Percentiles rank a stretch among this genome's conserved stretches.
Conservation (phyloP, 2,113 vertebrate genomes). For the Psammodynastes pulverulentus region DNA sequence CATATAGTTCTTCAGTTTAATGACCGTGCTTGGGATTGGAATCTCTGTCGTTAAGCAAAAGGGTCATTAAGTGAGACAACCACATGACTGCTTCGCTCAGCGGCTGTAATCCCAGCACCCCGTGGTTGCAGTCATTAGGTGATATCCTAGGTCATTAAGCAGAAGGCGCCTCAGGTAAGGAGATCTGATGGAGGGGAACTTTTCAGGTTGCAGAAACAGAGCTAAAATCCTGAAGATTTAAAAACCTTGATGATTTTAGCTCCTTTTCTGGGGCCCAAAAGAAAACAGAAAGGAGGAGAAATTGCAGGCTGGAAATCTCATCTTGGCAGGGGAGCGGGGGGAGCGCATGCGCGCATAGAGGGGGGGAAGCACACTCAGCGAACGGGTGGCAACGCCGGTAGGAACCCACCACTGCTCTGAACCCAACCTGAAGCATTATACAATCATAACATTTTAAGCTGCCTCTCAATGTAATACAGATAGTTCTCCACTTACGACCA, state of each 20-base stretch:
- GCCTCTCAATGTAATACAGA: no score
- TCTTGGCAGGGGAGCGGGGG: no score
- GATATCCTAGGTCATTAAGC: neutral
- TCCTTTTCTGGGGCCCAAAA: neutral
- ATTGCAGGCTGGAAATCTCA: neutral
- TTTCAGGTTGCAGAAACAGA: neutral
- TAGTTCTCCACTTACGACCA: no score
- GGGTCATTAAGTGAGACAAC: neutral
- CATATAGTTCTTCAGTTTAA: neutral
- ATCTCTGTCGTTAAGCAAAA: neutral
- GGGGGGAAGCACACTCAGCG: no score
- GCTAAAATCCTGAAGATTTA: neutral
- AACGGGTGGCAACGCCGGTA: no score
- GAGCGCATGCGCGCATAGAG: no score
- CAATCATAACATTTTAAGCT: no score
- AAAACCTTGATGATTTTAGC: neutral
- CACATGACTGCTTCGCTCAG: neutral
- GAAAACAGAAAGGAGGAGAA: neutral
- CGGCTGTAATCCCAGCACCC: neutral
- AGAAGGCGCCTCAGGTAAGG: neutral
- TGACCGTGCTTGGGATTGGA: neutral
- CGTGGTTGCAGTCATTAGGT: neutral
- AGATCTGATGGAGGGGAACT: neutral
- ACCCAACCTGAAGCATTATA: no score
- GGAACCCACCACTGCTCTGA: no score